phyloP scores from a whole-genome alignment of 2,113 vertebrate species.

The Delphinapterus leucas region DNA sequence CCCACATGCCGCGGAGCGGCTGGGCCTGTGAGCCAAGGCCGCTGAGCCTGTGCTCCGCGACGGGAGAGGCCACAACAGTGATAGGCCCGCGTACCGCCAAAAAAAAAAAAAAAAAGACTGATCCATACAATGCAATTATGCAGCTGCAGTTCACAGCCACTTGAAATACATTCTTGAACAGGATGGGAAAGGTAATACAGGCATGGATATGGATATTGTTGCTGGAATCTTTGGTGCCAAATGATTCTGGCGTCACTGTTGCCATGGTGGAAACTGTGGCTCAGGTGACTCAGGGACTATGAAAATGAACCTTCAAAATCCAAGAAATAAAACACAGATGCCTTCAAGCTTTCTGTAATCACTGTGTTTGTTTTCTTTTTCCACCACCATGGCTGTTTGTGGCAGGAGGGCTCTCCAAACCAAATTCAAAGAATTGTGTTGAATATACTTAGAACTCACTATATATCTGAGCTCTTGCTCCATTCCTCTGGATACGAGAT shows the following conservation, averaged over 20 bases:
- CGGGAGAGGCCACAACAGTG: too few species aligned
- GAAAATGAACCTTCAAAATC: neutral
- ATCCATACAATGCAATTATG: accelerated
- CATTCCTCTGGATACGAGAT: neutral
- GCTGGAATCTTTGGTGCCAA: too few species aligned
- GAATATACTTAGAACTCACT: neutral
- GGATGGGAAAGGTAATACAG: accelerated
- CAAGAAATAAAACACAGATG: neutral
- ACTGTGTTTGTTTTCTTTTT: neutral
- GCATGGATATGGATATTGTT: accelerated
- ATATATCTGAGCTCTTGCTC: neutral
- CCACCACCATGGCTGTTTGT: neutral
- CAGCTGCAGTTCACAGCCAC: too few species aligned
- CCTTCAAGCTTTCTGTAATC: neutral
- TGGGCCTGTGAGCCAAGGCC: too few species aligned
- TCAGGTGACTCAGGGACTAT: neutral
- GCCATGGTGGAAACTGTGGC: neutral
- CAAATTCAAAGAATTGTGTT: neutral
- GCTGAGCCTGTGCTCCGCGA: too few species aligned
- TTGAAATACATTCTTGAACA: too few species aligned
- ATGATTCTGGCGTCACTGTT: neutral
- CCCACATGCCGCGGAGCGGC: too few species aligned
- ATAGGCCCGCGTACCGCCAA: too few species aligned
- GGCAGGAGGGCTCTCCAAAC: neutral
- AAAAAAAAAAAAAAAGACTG: neutral